These are phyloP conservation scores for Bombyx mori DNA, from an alignment of 1,140 invertebrate species.

Conservation along the genomic window ASM3026992v2 NC_085132.1:10511501-10512000, in stretches of 20 bases:
- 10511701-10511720: background rate
- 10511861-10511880: conserved; percentile 75
- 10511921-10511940: no score
- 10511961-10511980: no score
- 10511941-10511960: no score
- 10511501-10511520: conserved; percentile 57
- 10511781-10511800: conserved; percentile 85
- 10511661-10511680: background rate
- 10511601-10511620: conserved; percentile 76
- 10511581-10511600: conserved; percentile 69
- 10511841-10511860: conserved; percentile 87
- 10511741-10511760: conserved; percentile 84
- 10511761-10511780: conserved; percentile 84
- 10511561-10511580: conserved; percentile 74
- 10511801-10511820: conserved; percentile 87
- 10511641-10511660: conserved; percentile 41
- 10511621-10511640: conserved; percentile 84
- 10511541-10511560: conserved; percentile 73
- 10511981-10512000: no score
- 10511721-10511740: conserved; percentile 80
- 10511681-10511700: no score
- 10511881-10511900: background rate
- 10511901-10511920: no score
- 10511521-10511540: conserved; percentile 68
- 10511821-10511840: conserved; percentile 83